A percentile compares a stretch with the other conserved stretches of the same genome.
Conservation (phyloP, 2,888 invertebrate species). For the Protophormia terraenovae region DNA sequence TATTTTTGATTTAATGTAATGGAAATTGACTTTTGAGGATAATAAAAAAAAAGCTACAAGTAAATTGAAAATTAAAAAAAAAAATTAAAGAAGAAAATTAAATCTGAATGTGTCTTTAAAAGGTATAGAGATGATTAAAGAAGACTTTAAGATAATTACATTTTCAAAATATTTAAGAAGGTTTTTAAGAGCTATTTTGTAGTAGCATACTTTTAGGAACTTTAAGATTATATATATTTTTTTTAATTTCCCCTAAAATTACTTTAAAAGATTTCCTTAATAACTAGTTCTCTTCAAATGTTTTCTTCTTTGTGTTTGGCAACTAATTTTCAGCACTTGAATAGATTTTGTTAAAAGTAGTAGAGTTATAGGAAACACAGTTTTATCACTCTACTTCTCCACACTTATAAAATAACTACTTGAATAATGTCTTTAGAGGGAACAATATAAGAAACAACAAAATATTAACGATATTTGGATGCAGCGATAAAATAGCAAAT, state of each 20-base stretch:
- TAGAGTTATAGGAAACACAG: background rate
- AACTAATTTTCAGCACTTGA: constrained; percentile 13
- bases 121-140: too few relatives aligned
- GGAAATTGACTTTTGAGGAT: constrained; percentile 32
- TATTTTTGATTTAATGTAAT: constrained; percentile 32
- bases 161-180: background rate
- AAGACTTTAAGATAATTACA: too few relatives aligned
- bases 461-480: constrained; percentile 12
- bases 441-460: constrained; percentile 21
- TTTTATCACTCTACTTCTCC: background rate
- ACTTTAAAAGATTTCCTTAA: too few relatives aligned
- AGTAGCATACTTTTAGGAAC: background rate
- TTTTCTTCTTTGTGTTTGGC: background rate
- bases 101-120: too few relatives aligned
- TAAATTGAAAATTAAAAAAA: too few relatives aligned
- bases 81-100: too few relatives aligned
- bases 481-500: background rate
- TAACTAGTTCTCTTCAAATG: background rate
- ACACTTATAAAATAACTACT: background rate
- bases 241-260: too few relatives aligned
- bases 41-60: too few relatives aligned
- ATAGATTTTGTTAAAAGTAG: constrained; percentile 17
- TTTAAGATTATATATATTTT: background rate
- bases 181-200: background rate
- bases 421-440: constrained; percentile 22